Evolutionary conservation across 2,888 invertebrate species (phyloP).

Genomic region (Stegana nigrithorax): DNA sequence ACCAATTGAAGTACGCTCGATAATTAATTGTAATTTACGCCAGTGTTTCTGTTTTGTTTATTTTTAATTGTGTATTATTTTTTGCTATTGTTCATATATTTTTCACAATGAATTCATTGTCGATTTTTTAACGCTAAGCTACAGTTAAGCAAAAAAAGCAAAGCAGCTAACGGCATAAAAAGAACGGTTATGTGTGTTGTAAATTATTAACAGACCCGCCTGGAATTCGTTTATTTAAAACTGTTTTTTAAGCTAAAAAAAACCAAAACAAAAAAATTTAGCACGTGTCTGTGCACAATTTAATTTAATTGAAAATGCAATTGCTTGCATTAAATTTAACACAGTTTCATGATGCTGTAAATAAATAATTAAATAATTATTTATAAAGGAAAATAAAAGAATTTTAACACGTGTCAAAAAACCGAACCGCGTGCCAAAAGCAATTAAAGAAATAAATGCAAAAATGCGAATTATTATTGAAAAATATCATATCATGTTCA

Average conservation of each 20-base stretch:
- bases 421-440: neutral
- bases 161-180: no score
- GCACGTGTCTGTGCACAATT: constrained; percentile 14
- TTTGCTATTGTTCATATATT: no score
- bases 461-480: neutral
- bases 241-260: neutral
- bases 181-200: no score
- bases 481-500: neutral
- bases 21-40: no score
- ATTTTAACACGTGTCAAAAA: neutral
- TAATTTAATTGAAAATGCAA: neutral
- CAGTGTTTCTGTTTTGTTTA: no score
- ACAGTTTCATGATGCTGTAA: neutral
- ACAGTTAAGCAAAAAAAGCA: no score
- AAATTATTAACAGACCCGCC: no score
- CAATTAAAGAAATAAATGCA: neutral
- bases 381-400: neutral
- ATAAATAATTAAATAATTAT: neutral
- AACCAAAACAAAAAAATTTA: neutral
- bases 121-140: no score
- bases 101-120: no score
- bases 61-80: no score
- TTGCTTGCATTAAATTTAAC: neutral
- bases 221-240: no score
- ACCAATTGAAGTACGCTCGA: no score